Evolutionary conservation across 2,888 invertebrate genomes (phyloP).

Genomic region (Xylota segnis): DNA sequence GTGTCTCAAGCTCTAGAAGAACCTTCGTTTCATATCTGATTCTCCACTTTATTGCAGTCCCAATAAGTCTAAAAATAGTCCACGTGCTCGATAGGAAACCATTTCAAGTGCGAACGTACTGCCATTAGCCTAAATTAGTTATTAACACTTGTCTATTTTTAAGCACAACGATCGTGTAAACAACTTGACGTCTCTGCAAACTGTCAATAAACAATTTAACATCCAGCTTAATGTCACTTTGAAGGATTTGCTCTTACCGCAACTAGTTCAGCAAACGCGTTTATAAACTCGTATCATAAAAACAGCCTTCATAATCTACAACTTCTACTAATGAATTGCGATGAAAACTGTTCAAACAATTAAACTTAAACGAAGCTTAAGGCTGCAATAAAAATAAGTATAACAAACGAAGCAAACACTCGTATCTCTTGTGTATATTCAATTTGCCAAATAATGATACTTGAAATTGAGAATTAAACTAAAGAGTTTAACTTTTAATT

Average conservation of each 20-base stretch:
- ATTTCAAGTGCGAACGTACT: not conserved
- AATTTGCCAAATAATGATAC: slow-evolving; percentile 9
- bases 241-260: not conserved
- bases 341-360: not conserved
- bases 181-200: not conserved
- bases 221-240: slow-evolving; percentile 19
- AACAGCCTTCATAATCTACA: not conserved
- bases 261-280: slow-evolving; percentile 8
- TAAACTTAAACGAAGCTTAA: slow-evolving; percentile 6
- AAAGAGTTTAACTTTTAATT: slow-evolving; percentile 3
- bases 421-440: not conserved
- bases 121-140: not conserved
- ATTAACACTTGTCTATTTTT: not conserved
- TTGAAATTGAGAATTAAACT: not conserved
- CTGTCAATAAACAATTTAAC: not conserved
- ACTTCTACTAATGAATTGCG: not conserved
- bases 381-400: not conserved
- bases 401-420: not conserved
- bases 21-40: no score
- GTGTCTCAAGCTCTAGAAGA: no score
- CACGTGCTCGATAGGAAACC: not conserved
- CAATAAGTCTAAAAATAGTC: not conserved
- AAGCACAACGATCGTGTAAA: slow-evolving; percentile 1
- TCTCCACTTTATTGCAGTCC: no score
- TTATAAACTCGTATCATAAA: slow-evolving; percentile 12